These are phyloP conservation scores for Bathynomus jamesi DNA, from an alignment of 1,140 invertebrate species.

Conservation along the genomic window DNA sequence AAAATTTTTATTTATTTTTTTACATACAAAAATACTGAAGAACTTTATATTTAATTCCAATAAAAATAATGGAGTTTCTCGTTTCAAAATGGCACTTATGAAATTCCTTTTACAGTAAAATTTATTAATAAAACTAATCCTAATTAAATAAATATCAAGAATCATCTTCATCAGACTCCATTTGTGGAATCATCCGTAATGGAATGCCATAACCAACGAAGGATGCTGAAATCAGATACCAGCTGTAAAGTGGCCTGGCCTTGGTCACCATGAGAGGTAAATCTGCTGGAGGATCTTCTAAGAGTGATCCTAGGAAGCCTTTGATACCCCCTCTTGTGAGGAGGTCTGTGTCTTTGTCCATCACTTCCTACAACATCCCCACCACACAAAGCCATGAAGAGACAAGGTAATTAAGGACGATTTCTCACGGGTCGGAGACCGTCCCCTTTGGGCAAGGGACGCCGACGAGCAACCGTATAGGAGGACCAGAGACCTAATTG, in stretches of 20 bases:
- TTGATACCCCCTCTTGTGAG: conserved; percentile 46
- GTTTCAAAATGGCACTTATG: no score
- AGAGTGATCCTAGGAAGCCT: neutral
- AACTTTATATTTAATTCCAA: no score
- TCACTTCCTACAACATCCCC: conserved; percentile 74
- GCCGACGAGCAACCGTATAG: conserved; percentile 70
- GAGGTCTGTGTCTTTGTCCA: conserved; percentile 67
- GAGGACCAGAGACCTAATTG: conserved; percentile 53
- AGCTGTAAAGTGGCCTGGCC: conserved; percentile 6
- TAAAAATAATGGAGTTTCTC: no score
- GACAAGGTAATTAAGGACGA: conserved; percentile 60
- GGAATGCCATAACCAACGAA: conserved; percentile 21
- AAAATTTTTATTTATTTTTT: no score
- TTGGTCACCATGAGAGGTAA: conserved; percentile 18
- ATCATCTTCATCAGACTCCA: neutral
- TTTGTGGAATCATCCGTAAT: conserved; percentile 6
- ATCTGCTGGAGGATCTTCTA: conserved; percentile 20
- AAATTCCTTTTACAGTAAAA: no score
- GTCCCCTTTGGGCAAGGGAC: conserved; percentile 51
- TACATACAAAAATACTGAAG: no score
- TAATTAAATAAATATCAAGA: no score
- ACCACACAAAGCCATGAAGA: conserved; percentile 64
- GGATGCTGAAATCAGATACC: conserved; percentile 13
- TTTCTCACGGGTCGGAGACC: conserved; percentile 54
- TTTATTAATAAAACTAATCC: no score